Evolutionary conservation across 2,797 vertebrate species (phyloP), one percentile per base, ranked within the genome.

Genomic region (Nannoperca obscura): DNA sequence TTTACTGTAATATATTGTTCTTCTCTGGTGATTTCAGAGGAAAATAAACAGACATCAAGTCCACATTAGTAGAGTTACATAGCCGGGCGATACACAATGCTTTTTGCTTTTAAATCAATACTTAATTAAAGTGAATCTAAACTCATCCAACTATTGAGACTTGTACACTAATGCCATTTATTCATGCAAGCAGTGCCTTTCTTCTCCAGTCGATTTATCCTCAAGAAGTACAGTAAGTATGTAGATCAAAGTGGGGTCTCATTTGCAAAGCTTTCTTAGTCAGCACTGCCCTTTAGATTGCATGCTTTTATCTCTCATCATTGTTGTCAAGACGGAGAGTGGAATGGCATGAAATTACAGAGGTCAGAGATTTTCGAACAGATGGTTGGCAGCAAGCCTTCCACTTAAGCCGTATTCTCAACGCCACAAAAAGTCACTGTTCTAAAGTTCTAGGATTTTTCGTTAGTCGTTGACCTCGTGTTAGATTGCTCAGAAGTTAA

Each of bases 221-320:
- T 62, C 44, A 69, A 73, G 57, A 17, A 36, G 42, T 24, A 32
- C 36, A 22, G n/a, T 52, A 24, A 50, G 46, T 67, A 69, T 69
- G 71, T 74, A 62, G 42, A 40, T 76, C 52, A 68, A 68, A 86
- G 52, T 71, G 38, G 30, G 36, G 38, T 46, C 63, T 79, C 49
- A 83, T 66, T 80, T 77, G 70, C 38, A 66, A 74, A 81, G 71
- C 71, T 42, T 64, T 64, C 49, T 7, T 14, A 20, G 44, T 67
- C 49, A 55, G 55, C 14, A 3, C 73, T 74, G 66, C 76, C 32
- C 32, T 57, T 67, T 14, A 64, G 63, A 81, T 70, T 76, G 38
- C 52, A 38, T 63, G 72, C 82, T 85, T 85, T 88, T 83, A 81
- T 50, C 30, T 34, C 34, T 66, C 60, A 36, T 81, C 38, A 22